Conservation (phyloP, 2,113 vertebrate species). For the Prunella himalayana region DNA sequence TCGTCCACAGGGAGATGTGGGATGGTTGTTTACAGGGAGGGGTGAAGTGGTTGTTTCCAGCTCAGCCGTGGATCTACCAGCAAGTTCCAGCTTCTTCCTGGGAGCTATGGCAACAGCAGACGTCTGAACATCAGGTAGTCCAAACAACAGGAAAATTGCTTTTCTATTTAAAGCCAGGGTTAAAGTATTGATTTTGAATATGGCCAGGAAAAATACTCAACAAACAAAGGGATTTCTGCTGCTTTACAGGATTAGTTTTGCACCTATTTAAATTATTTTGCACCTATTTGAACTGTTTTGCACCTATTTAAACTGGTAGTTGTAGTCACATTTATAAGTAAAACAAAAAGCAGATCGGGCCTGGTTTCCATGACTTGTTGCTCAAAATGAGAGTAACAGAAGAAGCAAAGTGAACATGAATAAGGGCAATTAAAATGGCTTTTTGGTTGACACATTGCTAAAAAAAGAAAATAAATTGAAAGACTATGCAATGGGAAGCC, state of each 20-base stretch:
- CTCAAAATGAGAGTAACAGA: neutral
- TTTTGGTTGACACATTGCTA: neutral
- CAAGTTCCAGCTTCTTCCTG: neutral
- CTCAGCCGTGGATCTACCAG: neutral
- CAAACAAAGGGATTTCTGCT: neutral
- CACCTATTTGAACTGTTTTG: neutral
- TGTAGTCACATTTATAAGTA: neutral
- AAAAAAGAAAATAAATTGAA: neutral
- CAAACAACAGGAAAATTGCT: neutral
- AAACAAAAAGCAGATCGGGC: neutral
- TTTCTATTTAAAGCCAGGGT: neutral
- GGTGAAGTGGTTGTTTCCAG: neutral
- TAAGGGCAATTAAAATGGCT: neutral
- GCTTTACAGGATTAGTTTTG: neutral
- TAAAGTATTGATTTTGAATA: neutral
- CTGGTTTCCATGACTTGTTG: neutral
- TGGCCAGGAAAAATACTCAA: neutral
- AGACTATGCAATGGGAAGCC: neutral
- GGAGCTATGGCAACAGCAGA: neutral
- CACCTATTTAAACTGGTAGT: neutral
- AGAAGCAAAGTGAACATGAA: neutral
- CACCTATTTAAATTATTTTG: neutral
- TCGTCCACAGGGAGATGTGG: neutral
- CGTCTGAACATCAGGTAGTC: neutral
- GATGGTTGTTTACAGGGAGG: neutral